Percentiles rank a stretch among this genome's conserved stretches.
These are phyloP conservation scores for Arbacia lixula DNA, from an alignment of 53 echinoderm and acorn worm genomes.

Conservation along the genomic window DNA sequence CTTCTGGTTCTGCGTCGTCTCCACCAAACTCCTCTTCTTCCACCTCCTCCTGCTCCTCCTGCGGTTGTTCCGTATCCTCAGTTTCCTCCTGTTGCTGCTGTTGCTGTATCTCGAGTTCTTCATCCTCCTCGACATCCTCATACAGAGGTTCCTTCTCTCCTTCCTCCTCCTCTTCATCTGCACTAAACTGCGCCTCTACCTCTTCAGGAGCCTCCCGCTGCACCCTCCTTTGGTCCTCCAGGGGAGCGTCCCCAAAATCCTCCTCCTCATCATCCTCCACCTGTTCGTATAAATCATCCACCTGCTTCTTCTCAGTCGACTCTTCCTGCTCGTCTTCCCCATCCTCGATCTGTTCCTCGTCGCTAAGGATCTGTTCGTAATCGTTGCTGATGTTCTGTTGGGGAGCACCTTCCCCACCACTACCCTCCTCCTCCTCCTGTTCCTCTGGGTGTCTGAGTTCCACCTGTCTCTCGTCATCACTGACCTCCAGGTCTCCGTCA, in stretches of 20 bases:
- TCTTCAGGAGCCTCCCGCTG: constrained; percentile 13
- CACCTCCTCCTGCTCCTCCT: constrained; percentile 25
- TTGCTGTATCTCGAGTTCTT: constrained; percentile 6
- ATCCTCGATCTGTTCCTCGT: constrained; percentile 54
- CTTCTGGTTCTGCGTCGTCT: constrained; percentile 36
- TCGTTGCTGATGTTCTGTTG: constrained; percentile 22
- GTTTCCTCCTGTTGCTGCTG: constrained; percentile 9
- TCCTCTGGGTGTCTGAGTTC: not conserved
- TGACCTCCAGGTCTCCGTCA: constrained; percentile 13
- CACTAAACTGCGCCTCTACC: constrained; percentile 9
- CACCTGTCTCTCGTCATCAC: constrained; percentile 38
- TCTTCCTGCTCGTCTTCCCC: constrained; percentile 18
- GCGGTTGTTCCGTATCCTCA: constrained; percentile 17
- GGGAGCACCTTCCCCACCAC: not conserved
- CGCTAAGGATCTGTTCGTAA: constrained; percentile 50
- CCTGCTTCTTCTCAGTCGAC: not conserved
- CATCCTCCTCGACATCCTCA: constrained; percentile 50
- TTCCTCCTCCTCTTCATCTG: constrained; percentile 44
- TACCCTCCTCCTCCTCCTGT: not conserved
- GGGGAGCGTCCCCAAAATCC: constrained; percentile 28
- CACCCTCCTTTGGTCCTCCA: constrained; percentile 18
- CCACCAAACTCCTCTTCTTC: constrained; percentile 2
- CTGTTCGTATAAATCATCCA: constrained; percentile 50
- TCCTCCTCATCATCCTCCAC: constrained; percentile 55
- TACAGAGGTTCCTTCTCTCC: constrained; percentile 24